Evolutionary conservation across 2,888 invertebrate genomes (phyloP).

Genomic region (Hypomecis punctinalis): DNA sequence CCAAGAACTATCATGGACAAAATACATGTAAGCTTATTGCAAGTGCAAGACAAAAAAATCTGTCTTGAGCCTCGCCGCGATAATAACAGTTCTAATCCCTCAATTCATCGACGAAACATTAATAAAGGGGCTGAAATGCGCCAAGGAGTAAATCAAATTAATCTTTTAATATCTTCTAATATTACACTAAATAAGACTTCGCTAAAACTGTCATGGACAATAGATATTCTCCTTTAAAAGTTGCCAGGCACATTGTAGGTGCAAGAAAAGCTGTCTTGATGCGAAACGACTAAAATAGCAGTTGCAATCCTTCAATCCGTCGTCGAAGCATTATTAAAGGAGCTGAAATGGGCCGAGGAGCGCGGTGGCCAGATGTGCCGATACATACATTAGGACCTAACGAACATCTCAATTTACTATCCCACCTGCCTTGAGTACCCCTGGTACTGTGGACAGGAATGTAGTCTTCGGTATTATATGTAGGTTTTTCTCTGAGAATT

Average conservation of each 20-base stretch:
- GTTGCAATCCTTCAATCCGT: constrained; percentile 33
- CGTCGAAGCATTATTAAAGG: constrained; percentile 39
- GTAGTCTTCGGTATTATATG: too few relatives aligned
- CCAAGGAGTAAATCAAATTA: too few relatives aligned
- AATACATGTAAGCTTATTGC: too few relatives aligned
- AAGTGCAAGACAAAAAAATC: constrained; percentile 1
- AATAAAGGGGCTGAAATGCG: constrained; percentile 41
- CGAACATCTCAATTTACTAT: constrained; percentile 76
- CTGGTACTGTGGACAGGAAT: constrained; percentile 10
- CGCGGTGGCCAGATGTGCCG: constrained; percentile 63
- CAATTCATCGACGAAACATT: constrained; percentile 32
- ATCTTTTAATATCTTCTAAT: too few relatives aligned
- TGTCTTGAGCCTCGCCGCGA: constrained; percentile 2
- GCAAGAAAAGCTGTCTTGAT: not conserved
- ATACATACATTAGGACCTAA: constrained; percentile 75
- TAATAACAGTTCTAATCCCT: constrained; percentile 28
- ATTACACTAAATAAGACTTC: too few relatives aligned
- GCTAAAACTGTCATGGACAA: too few relatives aligned
- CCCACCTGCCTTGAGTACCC: constrained; percentile 62
- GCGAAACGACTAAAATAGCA: constrained; percentile 19
- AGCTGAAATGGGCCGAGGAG: constrained; percentile 58
- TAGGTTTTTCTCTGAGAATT: too few relatives aligned
- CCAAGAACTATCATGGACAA: too few relatives aligned
- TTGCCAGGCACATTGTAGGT: too few relatives aligned
- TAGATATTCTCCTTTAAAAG: too few relatives aligned